Evolutionary conservation across 2,888 invertebrate species (phyloP).

Genomic region (Drosophila recens): DNA sequence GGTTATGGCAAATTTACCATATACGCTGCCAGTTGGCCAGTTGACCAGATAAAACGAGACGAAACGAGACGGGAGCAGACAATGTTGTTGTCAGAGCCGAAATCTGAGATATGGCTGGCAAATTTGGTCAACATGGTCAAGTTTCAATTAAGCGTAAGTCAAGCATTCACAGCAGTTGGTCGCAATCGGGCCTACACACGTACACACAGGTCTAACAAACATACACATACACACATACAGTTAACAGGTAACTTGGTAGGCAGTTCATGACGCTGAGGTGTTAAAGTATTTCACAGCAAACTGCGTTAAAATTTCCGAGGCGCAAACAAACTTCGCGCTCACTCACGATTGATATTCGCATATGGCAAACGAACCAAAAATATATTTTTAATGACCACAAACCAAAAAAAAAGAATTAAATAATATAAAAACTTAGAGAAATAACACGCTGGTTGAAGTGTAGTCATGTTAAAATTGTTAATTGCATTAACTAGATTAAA

Average conservation of each 20-base stretch:
- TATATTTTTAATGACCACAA: slow-evolving; percentile 49
- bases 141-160: slow-evolving; percentile 74
- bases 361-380: slow-evolving; percentile 55
- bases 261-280: slow-evolving; percentile 74
- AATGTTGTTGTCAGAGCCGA: slow-evolving; percentile 22
- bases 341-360: slow-evolving; percentile 27
- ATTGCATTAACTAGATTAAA: slow-evolving; percentile 84
- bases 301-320: slow-evolving; percentile 60
- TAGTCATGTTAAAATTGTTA: slow-evolving; percentile 83
- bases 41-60: slow-evolving; percentile 4
- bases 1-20: slow-evolving; percentile 83
- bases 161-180: slow-evolving; percentile 65
- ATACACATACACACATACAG: slow-evolving; percentile 18
- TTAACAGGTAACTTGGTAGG: slow-evolving; percentile 51
- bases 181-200: slow-evolving; percentile 25
- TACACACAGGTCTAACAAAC: neutral
- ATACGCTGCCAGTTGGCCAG: slow-evolving; percentile 57
- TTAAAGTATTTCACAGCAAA: slow-evolving; percentile 82
- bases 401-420: slow-evolving; percentile 4
- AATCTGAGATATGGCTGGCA: slow-evolving; percentile 41
- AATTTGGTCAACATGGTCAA: slow-evolving; percentile 81
- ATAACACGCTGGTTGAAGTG: slow-evolving; percentile 69
- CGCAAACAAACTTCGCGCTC: slow-evolving; percentile 52
- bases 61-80: slow-evolving; percentile 10
- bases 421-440: slow-evolving; percentile 24